Base-by-base conservation (phyloP, 2,797 vertebrate genomes). In the Anolis apletophallus region DNA sequence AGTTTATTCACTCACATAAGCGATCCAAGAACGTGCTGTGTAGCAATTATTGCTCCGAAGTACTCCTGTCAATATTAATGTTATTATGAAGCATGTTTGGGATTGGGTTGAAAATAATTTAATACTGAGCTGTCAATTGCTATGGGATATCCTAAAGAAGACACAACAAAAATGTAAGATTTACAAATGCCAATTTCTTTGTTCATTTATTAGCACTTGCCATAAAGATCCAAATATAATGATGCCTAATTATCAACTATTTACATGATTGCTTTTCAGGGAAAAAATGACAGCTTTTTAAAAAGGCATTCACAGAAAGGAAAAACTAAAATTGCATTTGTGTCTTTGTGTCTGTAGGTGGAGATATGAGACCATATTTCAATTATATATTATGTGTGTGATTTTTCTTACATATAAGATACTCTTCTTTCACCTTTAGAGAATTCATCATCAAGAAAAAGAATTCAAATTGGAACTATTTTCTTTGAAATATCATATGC, bases 331-430 rank as follows among this genome's bases (percentile, higher is more conserved):
- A 2, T 9, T 80, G 5, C 32, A 68, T n/a, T n/a, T 32, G 81
- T 87, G 81, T 83, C 81, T 79, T 87, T 76, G 46, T 73, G 81
- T 90, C 93, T 92, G 76, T 92, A 92, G 91, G 87, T 93, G 92
- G 89, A 94, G 90, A 78, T 76, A 79, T 91, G 78, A n/a, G 17
- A 89, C 79, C 29, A 29, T 87, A 81, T 88, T 93, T 93, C n/a
- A 91, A 36, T 88, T 84, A 80, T 67, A 85, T 46, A 3, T 11
- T 9, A 26, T 23, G 36, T 73, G 71, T 46, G 10, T 46, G 36
- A 32, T 64, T 69, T 72, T 52, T 68, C 3, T 84, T 23, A 3
- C 0, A 0, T 10, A 1, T 61, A 81, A 50, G 34, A 69, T 23
- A 17, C 0, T 83, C 17, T 61, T 59, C 13, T 78, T 78, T 86